A percentile compares a stretch with the other conserved stretches of the same genome.
phyloP scores from a whole-genome alignment of 2,888 invertebrate species.

The Desoria tigrina region DNA sequence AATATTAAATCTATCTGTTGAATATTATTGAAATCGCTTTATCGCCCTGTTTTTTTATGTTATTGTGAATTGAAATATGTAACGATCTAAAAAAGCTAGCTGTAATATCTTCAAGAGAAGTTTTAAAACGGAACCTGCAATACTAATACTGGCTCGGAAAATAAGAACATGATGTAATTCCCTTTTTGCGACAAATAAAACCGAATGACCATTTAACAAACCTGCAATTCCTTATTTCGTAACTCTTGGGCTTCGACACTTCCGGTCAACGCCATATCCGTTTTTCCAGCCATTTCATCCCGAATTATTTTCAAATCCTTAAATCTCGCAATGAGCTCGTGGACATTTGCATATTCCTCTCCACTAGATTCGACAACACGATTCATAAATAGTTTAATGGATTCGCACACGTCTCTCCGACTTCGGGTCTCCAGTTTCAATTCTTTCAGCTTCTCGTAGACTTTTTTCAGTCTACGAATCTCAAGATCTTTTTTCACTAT shows the following conservation, averaged over 20 bases:
- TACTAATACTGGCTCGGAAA: no score
- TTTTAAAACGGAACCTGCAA: no score
- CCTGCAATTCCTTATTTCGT: slow-evolving; percentile 1
- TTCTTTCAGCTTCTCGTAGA: not conserved
- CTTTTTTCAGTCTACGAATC: not conserved
- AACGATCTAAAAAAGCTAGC: no score
- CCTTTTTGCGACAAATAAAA: no score
- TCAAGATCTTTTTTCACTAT: not conserved
- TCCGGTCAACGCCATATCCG: not conserved
- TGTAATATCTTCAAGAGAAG: no score
- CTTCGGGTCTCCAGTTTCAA: not conserved
- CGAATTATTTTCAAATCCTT: not conserved
- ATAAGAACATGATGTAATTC: no score
- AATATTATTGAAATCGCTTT: no score
- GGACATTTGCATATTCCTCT: not conserved
- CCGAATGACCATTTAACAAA: no score
- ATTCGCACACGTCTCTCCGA: not conserved
- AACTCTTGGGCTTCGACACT: not conserved
- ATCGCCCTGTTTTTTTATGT: no score
- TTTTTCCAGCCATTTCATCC: not conserved
- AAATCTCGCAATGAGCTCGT: not conserved
- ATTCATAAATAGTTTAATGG: not conserved
- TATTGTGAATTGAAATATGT: no score
- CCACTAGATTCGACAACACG: not conserved
- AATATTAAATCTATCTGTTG: no score